Evolutionary conservation across 1,140 invertebrate genomes (phyloP), one percentile per base, ranked within the genome.

Genomic region (Heliconius hermathena): DNA sequence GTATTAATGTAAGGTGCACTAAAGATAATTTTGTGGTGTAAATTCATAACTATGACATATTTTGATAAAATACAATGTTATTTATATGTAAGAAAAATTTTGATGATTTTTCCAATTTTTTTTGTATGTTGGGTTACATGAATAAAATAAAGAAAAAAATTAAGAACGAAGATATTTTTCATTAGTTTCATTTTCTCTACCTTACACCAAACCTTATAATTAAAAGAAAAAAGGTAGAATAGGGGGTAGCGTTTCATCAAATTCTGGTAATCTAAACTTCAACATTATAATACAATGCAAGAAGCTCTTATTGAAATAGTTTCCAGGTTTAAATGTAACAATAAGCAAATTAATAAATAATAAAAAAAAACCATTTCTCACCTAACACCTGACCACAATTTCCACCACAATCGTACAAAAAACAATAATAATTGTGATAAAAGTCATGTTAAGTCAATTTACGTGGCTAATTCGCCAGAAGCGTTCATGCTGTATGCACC

Each of bases 381-480:
- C n/a, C 8, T 3, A 57, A 57, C 9, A 57, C 6, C 54, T 22
- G 6, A 57, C 20, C 8, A 57, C 2, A 20, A 29, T 26, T 13
- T 26, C 60, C 11, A 26, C 22, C 26, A 66, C 0, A 66, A 66
- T 26, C 60, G 74, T 66, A 77, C 46, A 66, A 60, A 77, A 46
- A 73, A 57, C 71, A 73, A 76, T 33, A 38, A 81, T 74, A 78
- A 75, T 49, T 46, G 74, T 77, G 77, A 81, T 79, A 79, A 82
- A 82, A 82, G 83, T 80, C 78, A 82, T 79, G 83, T 79, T 52
- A 84, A 80, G 81, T 84, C 83, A 84, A 84, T 84, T 83, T 80
- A 71, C 76, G 72, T 70, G 66, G 76, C 76, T 76, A 82, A 83
- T 81, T 80, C 66, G 71, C 71, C 36, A 74, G 77, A 54, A 78